Evolutionary conservation across 2,888 invertebrate genomes (phyloP).

Genomic region (Troides aeacus): DNA sequence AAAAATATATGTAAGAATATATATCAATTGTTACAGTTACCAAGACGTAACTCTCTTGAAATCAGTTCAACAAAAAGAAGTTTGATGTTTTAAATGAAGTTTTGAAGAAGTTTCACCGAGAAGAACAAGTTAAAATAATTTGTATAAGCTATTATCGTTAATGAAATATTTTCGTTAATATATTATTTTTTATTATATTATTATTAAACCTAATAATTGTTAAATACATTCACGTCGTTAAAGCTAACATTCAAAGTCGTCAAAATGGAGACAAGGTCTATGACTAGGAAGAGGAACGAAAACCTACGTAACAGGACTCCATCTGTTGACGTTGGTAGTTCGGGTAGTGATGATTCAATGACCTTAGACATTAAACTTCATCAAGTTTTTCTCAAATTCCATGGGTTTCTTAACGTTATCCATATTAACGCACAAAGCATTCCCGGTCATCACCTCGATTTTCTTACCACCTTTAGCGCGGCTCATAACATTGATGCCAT

Average conservation of each 20-base stretch:
- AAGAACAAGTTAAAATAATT: not conserved
- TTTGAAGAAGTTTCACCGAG: not conserved
- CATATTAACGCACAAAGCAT: conserved; percentile 29
- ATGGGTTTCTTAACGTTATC: conserved; percentile 12
- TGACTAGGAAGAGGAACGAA: conserved; percentile 7
- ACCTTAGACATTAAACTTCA: conserved; percentile 21
- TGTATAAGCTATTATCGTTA: not conserved
- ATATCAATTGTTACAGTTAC: conserved; percentile 3
- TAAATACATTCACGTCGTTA: not conserved
- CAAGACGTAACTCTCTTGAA: not conserved
- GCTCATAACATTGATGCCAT: conserved; percentile 26
- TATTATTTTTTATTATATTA: not conserved
- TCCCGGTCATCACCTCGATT: conserved; percentile 24
- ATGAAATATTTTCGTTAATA: not conserved
- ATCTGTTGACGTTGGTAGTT: conserved; percentile 1
- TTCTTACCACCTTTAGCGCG: conserved; percentile 18
- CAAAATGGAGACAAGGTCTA: conserved; percentile 15
- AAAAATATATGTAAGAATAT: not conserved
- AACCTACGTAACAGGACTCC: not conserved
- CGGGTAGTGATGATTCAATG: conserved; percentile 10
- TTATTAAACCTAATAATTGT: not conserved
- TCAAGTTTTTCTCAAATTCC: conserved; percentile 18
- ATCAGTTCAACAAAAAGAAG: not conserved
- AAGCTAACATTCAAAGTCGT: not conserved
- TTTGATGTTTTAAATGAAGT: not conserved